Evolutionary conservation across 2,797 vertebrate genomes (phyloP), one percentile per base, ranked within the genome.

Genomic region (Balearica regulorum): DNA sequence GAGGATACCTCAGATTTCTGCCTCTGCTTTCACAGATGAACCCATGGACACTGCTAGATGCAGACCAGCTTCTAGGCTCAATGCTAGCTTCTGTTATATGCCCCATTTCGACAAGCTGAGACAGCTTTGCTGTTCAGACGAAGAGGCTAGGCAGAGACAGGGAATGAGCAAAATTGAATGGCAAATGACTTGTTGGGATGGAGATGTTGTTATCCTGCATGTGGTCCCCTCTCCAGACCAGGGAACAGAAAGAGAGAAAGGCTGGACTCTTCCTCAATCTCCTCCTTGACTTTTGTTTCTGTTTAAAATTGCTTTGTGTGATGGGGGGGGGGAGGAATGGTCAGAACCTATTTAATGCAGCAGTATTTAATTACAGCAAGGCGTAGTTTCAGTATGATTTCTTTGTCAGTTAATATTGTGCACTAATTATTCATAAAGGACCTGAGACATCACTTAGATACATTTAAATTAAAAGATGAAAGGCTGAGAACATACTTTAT

Each of bases 381-480:
- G 28, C 0, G 0, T 60, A 77, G 13, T 26, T 93, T 95, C 3
- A 3, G 49, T 81, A 61, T 44, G 70, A 83, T 86, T 91, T 93
- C 43, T 89, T 94, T 88, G 29, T 55, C 85, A 79, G 58, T 88
- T 93, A 92, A 95, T 76, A 90, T 43, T 53, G 65, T 66, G 10
- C 58, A 53, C 83, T 95, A 93, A 95, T 94, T 95, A 87, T 69
- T 94, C 85, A 94, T 94, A 87, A 90, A 91, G 64, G 65, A 83
- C 54, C 43, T 82, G 46, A 92, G 81, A 87, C 48, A 51, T 87
- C 58, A 51, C 53, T 94, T 84, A 64, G 61, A 64, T 76, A 85
- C 24, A 51, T 81, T 77, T 80, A 92, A 91, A 92, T 91, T 88
- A 65, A 76, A 79, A 78, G 39, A 91, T 48, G 44, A 88, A 91